phyloP scores from a whole-genome alignment of 2,888 invertebrate genomes.

The Pomacea canaliculata region DNA sequence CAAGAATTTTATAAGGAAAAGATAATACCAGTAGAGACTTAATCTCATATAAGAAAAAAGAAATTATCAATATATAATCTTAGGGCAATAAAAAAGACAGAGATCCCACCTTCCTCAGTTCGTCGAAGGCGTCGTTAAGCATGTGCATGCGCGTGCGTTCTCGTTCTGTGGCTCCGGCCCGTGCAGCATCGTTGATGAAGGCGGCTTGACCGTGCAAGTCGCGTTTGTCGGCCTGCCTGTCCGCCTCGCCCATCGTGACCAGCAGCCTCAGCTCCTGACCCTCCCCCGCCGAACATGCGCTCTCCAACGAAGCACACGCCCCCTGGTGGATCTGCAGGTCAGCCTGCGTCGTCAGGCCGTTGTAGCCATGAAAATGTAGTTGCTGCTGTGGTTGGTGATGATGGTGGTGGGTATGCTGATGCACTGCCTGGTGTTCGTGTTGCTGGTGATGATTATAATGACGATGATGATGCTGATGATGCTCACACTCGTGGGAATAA shows the following conservation, averaged over 20 bases:
- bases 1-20: no score
- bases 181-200: conserved; percentile 22
- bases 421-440: background rate
- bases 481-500: background rate
- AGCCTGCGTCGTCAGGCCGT: background rate
- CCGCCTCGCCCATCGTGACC: background rate
- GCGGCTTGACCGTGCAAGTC: background rate
- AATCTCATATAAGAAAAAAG: no score
- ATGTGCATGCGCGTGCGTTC: conserved; percentile 69
- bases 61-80: no score
- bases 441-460: conserved; percentile 7
- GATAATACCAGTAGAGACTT: background rate
- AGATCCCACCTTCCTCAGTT: conserved; percentile 50
- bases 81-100: no score
- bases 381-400: conserved; percentile 15
- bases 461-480: conserved; percentile 10
- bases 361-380: conserved; percentile 1
- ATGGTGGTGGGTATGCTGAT: background rate
- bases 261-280: background rate
- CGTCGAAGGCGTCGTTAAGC: conserved; percentile 69
- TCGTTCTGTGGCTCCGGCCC: conserved; percentile 62
- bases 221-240: conserved; percentile 4
- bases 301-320: background rate
- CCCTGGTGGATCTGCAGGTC: background rate
- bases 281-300: background rate